These are phyloP conservation scores for Podotricha telesiphe DNA, from an alignment of 2,888 invertebrate species.

Conservation along the genomic window DNA sequence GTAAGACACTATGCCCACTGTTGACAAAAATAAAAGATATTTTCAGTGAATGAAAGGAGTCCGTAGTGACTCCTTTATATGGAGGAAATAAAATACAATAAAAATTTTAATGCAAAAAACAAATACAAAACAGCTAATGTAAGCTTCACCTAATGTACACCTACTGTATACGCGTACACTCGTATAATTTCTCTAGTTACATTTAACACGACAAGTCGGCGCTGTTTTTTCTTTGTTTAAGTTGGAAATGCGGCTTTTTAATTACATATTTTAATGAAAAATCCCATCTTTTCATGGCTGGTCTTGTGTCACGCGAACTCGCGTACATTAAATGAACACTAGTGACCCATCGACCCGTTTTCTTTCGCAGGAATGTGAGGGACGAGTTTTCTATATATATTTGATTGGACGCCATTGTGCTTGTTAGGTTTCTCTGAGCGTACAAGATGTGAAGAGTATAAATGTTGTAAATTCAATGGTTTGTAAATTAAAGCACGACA, in stretches of 20 bases:
- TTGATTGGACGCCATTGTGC: not conserved
- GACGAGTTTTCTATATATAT: not conserved
- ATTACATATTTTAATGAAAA: constrained; percentile 18
- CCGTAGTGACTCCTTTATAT: not conserved
- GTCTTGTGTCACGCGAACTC: constrained; percentile 19
- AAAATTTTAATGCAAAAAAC: too few relatives aligned
- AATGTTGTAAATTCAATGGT: too few relatives aligned
- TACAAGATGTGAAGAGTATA: too few relatives aligned
- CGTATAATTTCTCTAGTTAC: constrained; percentile 4
- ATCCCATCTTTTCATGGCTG: constrained; percentile 6
- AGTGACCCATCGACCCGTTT: constrained; percentile 2
- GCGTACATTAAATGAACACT: constrained; percentile 12
- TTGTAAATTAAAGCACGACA: too few relatives aligned
- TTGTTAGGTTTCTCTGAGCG: not conserved
- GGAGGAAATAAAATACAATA: too few relatives aligned
- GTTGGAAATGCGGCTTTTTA: constrained; percentile 2
- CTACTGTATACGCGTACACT: not conserved
- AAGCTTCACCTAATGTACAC: too few relatives aligned
- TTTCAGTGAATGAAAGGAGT: not conserved
- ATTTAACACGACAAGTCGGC: not conserved
- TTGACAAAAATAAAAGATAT: not conserved
- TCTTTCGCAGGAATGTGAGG: too few relatives aligned
- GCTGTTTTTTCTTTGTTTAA: constrained; percentile 9
- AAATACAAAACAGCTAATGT: too few relatives aligned
- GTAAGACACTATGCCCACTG: constrained; percentile 93